These are phyloP conservation scores for Ophioninae sp. DNA, from an alignment of 2,888 invertebrate genomes.

Conservation along the genomic window DNA sequence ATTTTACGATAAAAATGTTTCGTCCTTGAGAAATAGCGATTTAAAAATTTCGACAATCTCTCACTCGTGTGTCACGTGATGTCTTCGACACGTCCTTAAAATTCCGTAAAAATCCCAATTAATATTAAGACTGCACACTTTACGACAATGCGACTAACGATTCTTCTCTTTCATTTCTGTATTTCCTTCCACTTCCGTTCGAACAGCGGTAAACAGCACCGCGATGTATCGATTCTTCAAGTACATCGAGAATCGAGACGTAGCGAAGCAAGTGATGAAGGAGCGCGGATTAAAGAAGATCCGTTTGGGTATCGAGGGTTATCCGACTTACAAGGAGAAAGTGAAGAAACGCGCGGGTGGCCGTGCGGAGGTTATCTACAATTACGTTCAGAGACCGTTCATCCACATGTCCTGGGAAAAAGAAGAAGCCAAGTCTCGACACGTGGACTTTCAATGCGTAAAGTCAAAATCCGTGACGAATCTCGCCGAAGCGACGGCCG, in stretches of 20 bases:
- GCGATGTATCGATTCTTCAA: constrained; percentile 99
- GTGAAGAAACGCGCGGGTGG: constrained; percentile 97
- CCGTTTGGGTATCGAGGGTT: constrained; percentile 98
- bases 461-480: constrained; percentile 99
- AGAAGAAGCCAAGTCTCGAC: constrained; percentile 98
- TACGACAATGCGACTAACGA: neutral
- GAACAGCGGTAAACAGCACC: constrained; percentile 94
- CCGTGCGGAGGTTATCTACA: constrained; percentile 98
- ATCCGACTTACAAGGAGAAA: constrained; percentile 99
- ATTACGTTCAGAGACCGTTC: constrained; percentile 99
- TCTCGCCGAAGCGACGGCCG: constrained; percentile 96
- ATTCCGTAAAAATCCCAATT: no score
- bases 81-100: no score
- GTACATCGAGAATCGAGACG: constrained; percentile 99
- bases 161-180: neutral
- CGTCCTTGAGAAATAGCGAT: no score
- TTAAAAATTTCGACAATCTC: no score
- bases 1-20: no score
- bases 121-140: neutral
- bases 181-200: neutral
- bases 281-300: constrained; percentile 99
- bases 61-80: no score
- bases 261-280: constrained; percentile 99
- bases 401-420: constrained; percentile 99
- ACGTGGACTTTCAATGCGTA: constrained; percentile 99